phyloP scores from a whole-genome alignment of 2,888 invertebrate genomes.

The Ennomos fuscantarius region DNA sequence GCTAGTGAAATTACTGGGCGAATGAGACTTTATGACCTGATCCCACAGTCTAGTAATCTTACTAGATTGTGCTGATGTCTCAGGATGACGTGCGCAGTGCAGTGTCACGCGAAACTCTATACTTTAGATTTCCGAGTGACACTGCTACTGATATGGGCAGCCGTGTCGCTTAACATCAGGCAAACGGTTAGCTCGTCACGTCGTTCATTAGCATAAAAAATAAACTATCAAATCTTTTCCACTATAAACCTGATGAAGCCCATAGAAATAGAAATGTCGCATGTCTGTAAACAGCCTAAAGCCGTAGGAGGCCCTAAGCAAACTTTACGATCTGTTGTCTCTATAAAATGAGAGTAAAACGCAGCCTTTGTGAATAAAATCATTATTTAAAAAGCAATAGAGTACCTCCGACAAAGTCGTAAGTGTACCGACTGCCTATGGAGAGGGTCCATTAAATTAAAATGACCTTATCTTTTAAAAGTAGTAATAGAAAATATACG shows the following conservation, averaged over 20 bases:
- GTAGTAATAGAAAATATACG: slow-evolving; percentile 5
- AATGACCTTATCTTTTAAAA: slow-evolving; percentile 8
- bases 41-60: no score
- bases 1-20: no score
- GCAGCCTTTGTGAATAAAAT: slow-evolving; percentile 48
- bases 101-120: no score
- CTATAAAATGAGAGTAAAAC: slow-evolving; percentile 51
- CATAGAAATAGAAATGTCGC: slow-evolving; percentile 13
- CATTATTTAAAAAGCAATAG: slow-evolving; percentile 45
- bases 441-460: slow-evolving; percentile 20
- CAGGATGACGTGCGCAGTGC: no score
- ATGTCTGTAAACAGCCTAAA: slow-evolving; percentile 27
- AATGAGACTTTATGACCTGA: no score
- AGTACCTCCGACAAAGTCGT: slow-evolving; percentile 5
- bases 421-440: slow-evolving; percentile 21
- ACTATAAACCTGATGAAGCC: neutral
- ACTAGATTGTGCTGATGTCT: no score
- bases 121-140: no score
- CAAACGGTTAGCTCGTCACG: no score
- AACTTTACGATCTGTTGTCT: slow-evolving; percentile 48
- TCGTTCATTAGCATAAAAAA: no score
- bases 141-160: no score
- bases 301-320: slow-evolving; percentile 43
- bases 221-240: no score
- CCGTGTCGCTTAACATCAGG: no score